phyloP scores from a whole-genome alignment of 1,140 invertebrate genomes.

The Bombus pyrosoma region DNA sequence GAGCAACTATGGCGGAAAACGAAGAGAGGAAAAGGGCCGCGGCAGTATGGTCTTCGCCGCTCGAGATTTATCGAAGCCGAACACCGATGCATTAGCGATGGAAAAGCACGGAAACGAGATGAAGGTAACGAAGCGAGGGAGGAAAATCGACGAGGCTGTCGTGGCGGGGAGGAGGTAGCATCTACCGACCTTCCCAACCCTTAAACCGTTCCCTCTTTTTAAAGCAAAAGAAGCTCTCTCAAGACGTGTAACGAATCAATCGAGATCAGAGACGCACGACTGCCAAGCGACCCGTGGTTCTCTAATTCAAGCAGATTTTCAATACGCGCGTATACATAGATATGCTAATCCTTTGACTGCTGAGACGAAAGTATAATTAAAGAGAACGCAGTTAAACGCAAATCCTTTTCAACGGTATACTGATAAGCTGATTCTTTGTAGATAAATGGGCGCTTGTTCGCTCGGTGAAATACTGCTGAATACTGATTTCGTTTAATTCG shows the following conservation, averaged over 20 bases:
- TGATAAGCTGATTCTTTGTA: background rate
- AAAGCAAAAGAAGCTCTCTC: slow-evolving; percentile 30
- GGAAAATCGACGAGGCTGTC: slow-evolving; percentile 65
- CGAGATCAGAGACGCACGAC: slow-evolving; percentile 57
- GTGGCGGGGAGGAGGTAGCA: background rate
- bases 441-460: background rate
- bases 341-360: background rate
- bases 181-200: slow-evolving; percentile 38
- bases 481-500: slow-evolving; percentile 27
- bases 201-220: slow-evolving; percentile 55
- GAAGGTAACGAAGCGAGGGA: slow-evolving; percentile 70
- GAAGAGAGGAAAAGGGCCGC: slow-evolving; percentile 25
- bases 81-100: slow-evolving; percentile 75
- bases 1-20: slow-evolving; percentile 47
- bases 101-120: slow-evolving; percentile 70
- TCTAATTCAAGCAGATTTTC: background rate
- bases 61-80: slow-evolving; percentile 72
- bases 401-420: background rate
- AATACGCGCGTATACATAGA: background rate
- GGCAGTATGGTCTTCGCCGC: slow-evolving; percentile 57
- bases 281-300: background rate
- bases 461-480: slow-evolving; percentile 10
- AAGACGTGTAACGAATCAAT: slow-evolving; percentile 78
- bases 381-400: background rate
- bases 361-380: background rate